Base-by-base conservation (phyloP, 2,797 vertebrate species). In the Arremon aurantiirostris region DNA sequence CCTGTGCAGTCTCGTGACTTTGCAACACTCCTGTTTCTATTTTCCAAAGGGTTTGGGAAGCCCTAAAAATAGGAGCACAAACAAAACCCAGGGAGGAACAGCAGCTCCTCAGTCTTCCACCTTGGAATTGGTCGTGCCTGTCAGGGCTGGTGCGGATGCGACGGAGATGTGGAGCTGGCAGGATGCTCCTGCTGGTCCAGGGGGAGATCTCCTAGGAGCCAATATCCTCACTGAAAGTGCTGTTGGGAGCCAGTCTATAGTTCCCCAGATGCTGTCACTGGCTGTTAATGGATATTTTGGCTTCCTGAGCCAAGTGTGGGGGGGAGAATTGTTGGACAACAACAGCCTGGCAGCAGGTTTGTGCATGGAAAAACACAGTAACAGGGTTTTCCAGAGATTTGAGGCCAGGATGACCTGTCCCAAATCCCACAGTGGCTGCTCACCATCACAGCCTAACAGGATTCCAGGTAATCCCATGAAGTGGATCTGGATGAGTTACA, bases 11-110 rank as follows among this genome's bases (percentile, higher is more conserved):
- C 94, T 78, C 63, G 92, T 96, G 96, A 95, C 82, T 85, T 81
- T 46, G n/a, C 14, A 82, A 47, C 7, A 13, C 83, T 86, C 89
- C 89, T 79, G 78, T 76, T 94, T 32, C 81, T 91, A 71, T 93
- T 92, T 76, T 79, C 52, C 65, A 61, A 65, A 89, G 69, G 65
- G 41, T 80, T 94, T 88, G 78, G 59, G 77, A 79, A 68, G 88
- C 81, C 89, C 89, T 86, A 93, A 92, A 95, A 93, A 94, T 91
- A 94, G 90, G 82, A 91, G 42, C n/a, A 55, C 77, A 90, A 93
- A 86, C 89, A 79, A 90, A 94, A 87, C 17, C 4, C 3, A 8
- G 23, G 70, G 88, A 83, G 59, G 53, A 96, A 39, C 56, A 53
- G 85, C 85, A 92, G 78, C 75, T 49, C 55, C 77, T 94, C 57